Base-by-base conservation (phyloP, 2,797 vertebrate species). In the Catharus ustulatus region DNA sequence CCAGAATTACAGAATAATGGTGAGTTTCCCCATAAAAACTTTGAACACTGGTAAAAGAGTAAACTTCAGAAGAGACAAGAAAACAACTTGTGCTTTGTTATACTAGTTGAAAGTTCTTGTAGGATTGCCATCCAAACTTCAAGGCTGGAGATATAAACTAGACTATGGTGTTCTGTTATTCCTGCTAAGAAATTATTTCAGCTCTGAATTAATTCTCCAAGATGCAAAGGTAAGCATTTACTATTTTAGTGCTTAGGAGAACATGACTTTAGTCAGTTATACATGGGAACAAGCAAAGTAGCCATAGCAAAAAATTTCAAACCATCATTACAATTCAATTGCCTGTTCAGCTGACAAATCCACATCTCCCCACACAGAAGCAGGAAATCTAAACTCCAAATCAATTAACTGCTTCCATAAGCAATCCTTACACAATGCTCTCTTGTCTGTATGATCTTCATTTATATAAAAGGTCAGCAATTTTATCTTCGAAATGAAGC, bases 401-500 rank as follows among this genome's bases (percentile, higher is more conserved):
- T 93, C 82, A 87, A 87, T 81, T 90, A 91, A 75, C 59, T 86
- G 57, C 73, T 81, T 58, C 87, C 89, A 71, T 54, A 87, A 91
- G 61, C 52, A 80, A 61, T 59, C 83, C 62, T 78, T 15, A 78
- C 40, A 51, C 34, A 93, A 81, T 6, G 1, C 54, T 72, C 68
- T 81, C 72, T 81, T 68, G 79, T 90, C 61, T 30, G 5, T 43
- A 55, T 55, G 74, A 93, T 90, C 66, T 95, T 78, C 61, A 66
- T 84, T 87, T 83, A 45, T 59, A 68, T 29, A 88, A 71, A 91
- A 95, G 62, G 87, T 84, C 85, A 96, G 79, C 69, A 93, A 80
- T 86, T 93, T 94, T 59, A 89, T 58, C 93, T 92, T 57, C 64
- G 42, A 91, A 89, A 88, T 22, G 59, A 95, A 94, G 83, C 18